phyloP scores from a whole-genome alignment of 2,888 invertebrate species.

The Melieria omissa region DNA sequence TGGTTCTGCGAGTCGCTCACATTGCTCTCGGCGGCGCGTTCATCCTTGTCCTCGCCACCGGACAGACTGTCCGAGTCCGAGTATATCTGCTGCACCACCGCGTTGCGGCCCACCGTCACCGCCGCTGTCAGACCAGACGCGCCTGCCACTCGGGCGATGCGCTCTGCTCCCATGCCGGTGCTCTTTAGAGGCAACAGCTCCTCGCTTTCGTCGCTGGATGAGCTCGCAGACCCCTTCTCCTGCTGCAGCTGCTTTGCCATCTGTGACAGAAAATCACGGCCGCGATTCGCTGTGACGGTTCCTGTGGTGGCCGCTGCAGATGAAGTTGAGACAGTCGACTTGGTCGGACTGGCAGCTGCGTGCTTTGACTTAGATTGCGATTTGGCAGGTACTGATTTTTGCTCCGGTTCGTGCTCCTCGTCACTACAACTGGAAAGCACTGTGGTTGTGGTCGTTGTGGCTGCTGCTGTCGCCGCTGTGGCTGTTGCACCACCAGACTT shows the following conservation, averaged over 20 bases:
- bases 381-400: slow-evolving; percentile 54
- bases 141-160: slow-evolving; percentile 24
- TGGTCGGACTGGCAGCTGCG: slow-evolving; percentile 3
- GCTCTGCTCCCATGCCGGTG: slow-evolving; percentile 29
- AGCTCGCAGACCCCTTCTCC: slow-evolving; percentile 71
- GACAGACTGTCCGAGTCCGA: slow-evolving; percentile 74
- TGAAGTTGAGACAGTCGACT: slow-evolving; percentile 36
- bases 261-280: slow-evolving; percentile 58
- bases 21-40: slow-evolving; percentile 71
- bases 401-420: slow-evolving; percentile 45
- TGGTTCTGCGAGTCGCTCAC: slow-evolving; percentile 77
- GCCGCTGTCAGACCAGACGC: slow-evolving; percentile 17
- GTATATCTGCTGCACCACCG: slow-evolving; percentile 81
- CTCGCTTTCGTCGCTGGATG: slow-evolving; percentile 88
- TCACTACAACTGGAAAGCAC: slow-evolving; percentile 52
- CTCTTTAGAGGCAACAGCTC: slow-evolving; percentile 75
- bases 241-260: slow-evolving; percentile 79
- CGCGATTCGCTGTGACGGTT: slow-evolving; percentile 60
- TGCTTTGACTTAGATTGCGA: slow-evolving; percentile 55
- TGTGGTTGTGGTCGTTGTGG: slow-evolving; percentile 39
- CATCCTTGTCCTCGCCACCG: slow-evolving; percentile 51
- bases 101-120: slow-evolving; percentile 58
- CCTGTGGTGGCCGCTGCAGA: slow-evolving; percentile 35
- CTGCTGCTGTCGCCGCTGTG: slow-evolving; percentile 38
- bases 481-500: slow-evolving; percentile 30